phyloP scores from a whole-genome alignment of 2,113 vertebrate species.

The Montifringilla adamsi region DNA sequence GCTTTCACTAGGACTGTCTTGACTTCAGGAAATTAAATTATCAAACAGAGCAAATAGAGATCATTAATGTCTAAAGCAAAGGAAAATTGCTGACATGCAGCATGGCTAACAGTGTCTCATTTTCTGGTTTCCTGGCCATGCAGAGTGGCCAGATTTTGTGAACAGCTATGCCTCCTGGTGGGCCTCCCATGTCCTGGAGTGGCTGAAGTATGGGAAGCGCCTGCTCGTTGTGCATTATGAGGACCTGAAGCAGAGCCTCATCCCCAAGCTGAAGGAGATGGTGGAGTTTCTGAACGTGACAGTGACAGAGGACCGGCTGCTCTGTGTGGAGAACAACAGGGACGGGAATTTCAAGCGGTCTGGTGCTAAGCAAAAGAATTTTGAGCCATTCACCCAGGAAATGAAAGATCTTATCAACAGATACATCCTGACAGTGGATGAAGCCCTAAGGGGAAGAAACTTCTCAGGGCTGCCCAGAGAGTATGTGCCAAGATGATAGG shows the following conservation, averaged over 20 bases:
- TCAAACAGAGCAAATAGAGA: not conserved
- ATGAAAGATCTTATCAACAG: conserved; percentile 83
- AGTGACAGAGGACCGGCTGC: conserved; percentile 78
- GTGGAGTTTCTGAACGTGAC: conserved; percentile 80
- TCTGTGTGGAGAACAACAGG: conserved; percentile 86
- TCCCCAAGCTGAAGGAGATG: conserved; percentile 78
- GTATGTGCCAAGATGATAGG: conserved; percentile 85
- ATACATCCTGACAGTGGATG: conserved; percentile 82
- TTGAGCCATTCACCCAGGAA: conserved; percentile 84
- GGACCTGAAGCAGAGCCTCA: conserved; percentile 77
- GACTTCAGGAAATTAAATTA: not conserved
- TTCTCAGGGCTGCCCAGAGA: conserved; percentile 81
- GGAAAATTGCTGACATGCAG: not conserved
- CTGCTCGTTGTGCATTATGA: conserved; percentile 84
- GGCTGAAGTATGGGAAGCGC: conserved; percentile 80
- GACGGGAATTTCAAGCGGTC: conserved; percentile 85
- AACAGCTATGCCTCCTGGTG: conserved; percentile 87
- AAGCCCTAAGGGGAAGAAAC: conserved; percentile 79
- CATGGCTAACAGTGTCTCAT: not conserved
- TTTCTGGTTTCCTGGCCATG: not conserved
- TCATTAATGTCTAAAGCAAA: not conserved
- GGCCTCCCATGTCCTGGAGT: conserved; percentile 86
- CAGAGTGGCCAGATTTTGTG: conserved; percentile 89
- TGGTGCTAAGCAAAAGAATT: conserved; percentile 68
- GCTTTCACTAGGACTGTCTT: not conserved